A percentile compares a stretch with the other conserved stretches of the same genome.
Evolutionary conservation across 2,113 vertebrate species (phyloP).

Genomic region (Poeciliopsis retropinna): DNA sequence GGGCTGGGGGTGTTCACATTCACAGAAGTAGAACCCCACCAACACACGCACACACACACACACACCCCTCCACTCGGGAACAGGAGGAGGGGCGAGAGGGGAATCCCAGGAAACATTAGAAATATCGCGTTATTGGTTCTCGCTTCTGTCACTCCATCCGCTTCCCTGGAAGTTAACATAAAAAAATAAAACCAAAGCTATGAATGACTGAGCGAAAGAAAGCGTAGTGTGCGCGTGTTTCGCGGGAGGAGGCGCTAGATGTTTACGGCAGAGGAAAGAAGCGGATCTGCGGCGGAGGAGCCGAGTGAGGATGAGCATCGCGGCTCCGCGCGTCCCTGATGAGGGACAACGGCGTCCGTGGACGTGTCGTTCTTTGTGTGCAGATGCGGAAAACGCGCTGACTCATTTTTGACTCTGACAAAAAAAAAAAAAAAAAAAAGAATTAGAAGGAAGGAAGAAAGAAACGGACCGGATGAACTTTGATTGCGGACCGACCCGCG

Average conservation of each 20-base stretch:
- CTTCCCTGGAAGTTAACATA: conserved; percentile 21
- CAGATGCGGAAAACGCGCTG: conserved; percentile 11
- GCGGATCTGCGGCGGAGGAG: conserved; percentile 33
- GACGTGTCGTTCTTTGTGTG: conserved; percentile 35
- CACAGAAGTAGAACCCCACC: not conserved
- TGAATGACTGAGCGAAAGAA: conserved; percentile 22
- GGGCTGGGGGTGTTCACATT: conserved; percentile 21
- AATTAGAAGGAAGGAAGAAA: no score
- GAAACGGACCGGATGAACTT: not conserved
- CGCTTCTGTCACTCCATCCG: conserved; percentile 14
- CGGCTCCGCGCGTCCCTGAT: conserved; percentile 26
- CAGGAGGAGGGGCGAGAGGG: conserved; percentile 66
- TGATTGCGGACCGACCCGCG: not conserved
- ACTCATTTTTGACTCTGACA: conserved; percentile 13
- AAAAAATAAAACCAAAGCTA: not conserved
- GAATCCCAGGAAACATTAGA: conserved; percentile 67
- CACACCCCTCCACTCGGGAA: not conserved
- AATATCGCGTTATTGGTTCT: conserved; percentile 65
- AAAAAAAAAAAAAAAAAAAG: not conserved
- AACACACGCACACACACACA: not conserved
- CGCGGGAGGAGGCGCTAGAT: not conserved
- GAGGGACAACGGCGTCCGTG: conserved; percentile 24
- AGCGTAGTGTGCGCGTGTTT: not conserved
- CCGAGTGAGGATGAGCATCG: conserved; percentile 9
- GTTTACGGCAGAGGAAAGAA: conserved; percentile 41